Conservation (phyloP, 2,113 vertebrate species). For the Rafetus swinhoei region DNA sequence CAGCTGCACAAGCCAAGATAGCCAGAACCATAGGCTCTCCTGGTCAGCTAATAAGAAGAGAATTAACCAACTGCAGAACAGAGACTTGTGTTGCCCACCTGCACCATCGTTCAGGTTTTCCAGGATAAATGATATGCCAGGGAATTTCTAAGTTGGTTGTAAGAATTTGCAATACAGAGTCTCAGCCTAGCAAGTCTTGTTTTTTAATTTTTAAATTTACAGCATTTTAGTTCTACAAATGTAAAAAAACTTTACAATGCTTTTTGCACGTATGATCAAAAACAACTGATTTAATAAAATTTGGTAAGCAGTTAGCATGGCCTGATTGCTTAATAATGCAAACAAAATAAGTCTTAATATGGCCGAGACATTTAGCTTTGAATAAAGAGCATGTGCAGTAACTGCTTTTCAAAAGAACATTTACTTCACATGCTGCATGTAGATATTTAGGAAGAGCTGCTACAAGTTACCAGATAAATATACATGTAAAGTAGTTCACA, state of each 20-base stretch:
- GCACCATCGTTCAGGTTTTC: rapidly evolving
- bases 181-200: conserved; percentile 70
- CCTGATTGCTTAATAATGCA: conserved; percentile 31
- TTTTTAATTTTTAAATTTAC: conserved; percentile 75
- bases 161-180: conserved; percentile 73
- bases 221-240: conserved; percentile 73
- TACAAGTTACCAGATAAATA: neutral
- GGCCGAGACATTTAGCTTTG: conserved; percentile 28
- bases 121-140: neutral
- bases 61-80: neutral
- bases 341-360: neutral
- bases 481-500: neutral
- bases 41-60: neutral
- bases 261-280: conserved; percentile 30
- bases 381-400: conserved; percentile 15
- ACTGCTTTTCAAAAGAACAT: neutral
- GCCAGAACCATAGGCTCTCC: neutral
- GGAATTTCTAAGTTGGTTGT: neutral
- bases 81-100: neutral
- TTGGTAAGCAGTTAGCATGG: conserved; percentile 44
- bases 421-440: neutral
- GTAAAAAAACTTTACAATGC: conserved; percentile 65
- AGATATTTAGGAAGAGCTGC: conserved; percentile 8
- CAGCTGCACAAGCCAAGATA: neutral
- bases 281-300: conserved; percentile 52